These are phyloP conservation scores for Coenobita brevimanus DNA, from an alignment of 1,140 invertebrate species.

Conservation along the genomic window DNA sequence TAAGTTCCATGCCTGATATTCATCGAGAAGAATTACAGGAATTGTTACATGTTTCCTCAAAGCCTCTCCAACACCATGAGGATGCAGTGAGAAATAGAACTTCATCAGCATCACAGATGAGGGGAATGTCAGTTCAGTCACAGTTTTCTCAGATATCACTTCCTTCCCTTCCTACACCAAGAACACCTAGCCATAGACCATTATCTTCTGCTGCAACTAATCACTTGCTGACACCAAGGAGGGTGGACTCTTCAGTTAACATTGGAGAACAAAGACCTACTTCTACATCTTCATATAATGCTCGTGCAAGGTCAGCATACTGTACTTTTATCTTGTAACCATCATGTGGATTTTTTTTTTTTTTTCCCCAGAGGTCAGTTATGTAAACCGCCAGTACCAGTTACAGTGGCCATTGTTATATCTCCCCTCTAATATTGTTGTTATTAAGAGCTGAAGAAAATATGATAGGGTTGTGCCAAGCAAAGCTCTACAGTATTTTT, in stretches of 20 bases:
- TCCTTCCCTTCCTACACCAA: constrained; percentile 39
- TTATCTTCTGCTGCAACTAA: constrained; percentile 36
- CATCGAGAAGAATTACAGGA: constrained; percentile 47
- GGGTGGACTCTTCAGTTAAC: constrained; percentile 14
- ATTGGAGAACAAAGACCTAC: constrained; percentile 34
- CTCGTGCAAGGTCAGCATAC: constrained; percentile 39
- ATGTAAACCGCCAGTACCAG: no score
- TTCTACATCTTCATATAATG: constrained; percentile 53
- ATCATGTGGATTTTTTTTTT: no score
- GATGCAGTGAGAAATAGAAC: constrained; percentile 1
- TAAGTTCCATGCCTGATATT: background rate
- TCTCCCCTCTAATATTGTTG: no score
- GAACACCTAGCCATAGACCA: constrained; percentile 35
- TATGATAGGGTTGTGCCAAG: no score
- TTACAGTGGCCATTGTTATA: no score
- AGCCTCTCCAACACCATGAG: constrained; percentile 36
- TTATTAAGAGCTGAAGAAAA: no score
- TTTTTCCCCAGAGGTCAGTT: no score
- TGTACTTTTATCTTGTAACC: no score
- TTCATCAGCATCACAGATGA: constrained; percentile 27
- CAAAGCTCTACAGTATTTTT: no score
- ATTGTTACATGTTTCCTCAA: constrained; percentile 35
- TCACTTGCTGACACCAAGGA: constrained; percentile 36
- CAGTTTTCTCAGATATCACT: constrained; percentile 35
- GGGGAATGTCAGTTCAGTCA: constrained; percentile 34